A percentile compares a stretch with the other conserved stretches of the same genome.
phyloP scores from a whole-genome alignment of 2,888 invertebrate genomes.

The Gibbula magus region DNA sequence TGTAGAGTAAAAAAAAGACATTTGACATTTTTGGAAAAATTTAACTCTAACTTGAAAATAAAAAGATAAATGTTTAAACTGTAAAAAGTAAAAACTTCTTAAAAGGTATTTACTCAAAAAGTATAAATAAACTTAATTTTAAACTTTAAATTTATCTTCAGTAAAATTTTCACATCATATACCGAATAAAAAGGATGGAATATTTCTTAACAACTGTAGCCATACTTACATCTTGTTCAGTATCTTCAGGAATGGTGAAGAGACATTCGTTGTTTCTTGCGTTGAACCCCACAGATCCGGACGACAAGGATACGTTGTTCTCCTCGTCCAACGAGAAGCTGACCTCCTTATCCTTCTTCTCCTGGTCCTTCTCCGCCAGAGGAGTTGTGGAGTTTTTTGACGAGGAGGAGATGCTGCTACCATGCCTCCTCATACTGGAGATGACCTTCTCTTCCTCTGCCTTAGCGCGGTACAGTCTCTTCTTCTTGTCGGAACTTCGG shows the following conservation, averaged over 20 bases:
- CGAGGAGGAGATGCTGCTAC: not conserved
- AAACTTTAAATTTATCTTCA: no score
- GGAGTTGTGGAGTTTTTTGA: not conserved
- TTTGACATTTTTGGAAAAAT: no score
- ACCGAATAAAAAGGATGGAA: no score
- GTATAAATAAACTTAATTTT: no score
- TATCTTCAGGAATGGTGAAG: conserved; percentile 13
- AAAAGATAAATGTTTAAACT: no score
- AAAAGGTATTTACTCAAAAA: no score
- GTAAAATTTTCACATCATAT: no score
- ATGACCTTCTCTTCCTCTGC: conserved; percentile 41
- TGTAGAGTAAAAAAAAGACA: no score
- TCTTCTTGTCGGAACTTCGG: conserved; percentile 41
- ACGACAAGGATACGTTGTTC: conserved; percentile 32
- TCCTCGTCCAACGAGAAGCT: conserved; percentile 57
- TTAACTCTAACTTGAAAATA: no score
- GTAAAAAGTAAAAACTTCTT: no score
- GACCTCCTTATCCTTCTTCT: conserved; percentile 53
- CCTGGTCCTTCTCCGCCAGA: conserved; percentile 24
- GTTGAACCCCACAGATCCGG: not conserved
- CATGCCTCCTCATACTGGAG: conserved; percentile 25
- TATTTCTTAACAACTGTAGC: not conserved
- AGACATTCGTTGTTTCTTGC: not conserved
- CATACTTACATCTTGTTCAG: conserved; percentile 7
- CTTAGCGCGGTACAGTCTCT: conserved; percentile 43